Base-by-base conservation (phyloP, 2,888 invertebrate genomes). In the Leptopterna dolabrata region DNA sequence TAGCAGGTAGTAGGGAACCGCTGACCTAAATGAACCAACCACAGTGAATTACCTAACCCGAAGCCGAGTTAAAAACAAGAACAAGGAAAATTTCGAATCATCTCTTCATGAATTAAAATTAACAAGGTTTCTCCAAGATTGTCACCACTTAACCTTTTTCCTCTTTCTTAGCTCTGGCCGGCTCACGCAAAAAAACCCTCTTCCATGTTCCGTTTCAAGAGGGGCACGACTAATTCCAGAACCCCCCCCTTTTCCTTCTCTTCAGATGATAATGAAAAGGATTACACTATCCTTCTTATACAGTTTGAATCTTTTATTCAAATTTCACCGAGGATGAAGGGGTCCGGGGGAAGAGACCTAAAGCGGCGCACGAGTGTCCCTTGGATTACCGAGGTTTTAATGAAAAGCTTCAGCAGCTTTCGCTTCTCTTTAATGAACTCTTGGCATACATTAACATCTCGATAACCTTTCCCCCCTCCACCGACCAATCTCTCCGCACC, bases 281-380 rank as follows among this genome's bases (percentile, higher is more conserved):
- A 87, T 87, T 87, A 87, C 87, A 87, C 70, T 76, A 47, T 85
- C 73, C 85, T 85, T 87, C 87, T 86, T 86, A 86, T 80, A 51
- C 80, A 87, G 87, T 87, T 87, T 87, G 87, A 87, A 87, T 87
- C 87, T 87, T 87, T 87, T 87, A 87, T 87, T 87, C 87, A 87
- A 87, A 87, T 87, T 87, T 71, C 87, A 81, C 55, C 80, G 45
- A 43, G 24, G 70, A 30, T 19, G 29, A 41, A n/a, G 55, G 55
- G 51, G 76, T n/a, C 2, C 16, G 36, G 76, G 76, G 36, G 78
- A 41, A 27, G 43, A n/a, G 85, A 63, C 63, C 63, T 63, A 63
- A 63, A 63, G 63, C 63, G 63, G 63, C 63, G 63, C 63, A 63
- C 63, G 63, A 76, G 76, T 87, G 87, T 87, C 87, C 80, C 80